Conservation (phyloP, 2,113 vertebrate species). For the Gymnarchus niloticus region DNA sequence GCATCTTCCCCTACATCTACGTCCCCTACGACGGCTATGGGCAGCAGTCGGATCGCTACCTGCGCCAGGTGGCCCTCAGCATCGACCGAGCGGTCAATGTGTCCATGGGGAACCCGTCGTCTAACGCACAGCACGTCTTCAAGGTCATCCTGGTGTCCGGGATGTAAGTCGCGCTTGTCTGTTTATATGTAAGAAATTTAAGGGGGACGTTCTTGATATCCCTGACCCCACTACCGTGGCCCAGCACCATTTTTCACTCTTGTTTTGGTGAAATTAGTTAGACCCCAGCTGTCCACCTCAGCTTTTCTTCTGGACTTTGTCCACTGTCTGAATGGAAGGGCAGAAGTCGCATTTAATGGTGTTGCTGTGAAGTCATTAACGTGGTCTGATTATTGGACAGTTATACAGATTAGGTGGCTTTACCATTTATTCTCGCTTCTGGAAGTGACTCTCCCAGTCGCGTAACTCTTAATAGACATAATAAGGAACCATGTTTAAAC, state of each 20-base stretch:
- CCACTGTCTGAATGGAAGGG: not conserved
- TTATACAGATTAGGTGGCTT: too few species aligned
- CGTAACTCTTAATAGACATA: too few species aligned
- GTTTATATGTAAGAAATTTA: not conserved
- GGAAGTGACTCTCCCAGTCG: too few species aligned
- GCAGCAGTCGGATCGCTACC: conserved; percentile 76
- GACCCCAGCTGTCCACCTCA: not conserved
- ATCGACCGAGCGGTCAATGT: conserved; percentile 94
- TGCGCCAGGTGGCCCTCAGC: conserved; percentile 91
- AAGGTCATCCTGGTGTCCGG: conserved; percentile 92
- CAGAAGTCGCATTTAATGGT: not conserved
- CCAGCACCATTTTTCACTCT: not conserved
- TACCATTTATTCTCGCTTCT: too few species aligned
- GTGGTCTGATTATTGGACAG: too few species aligned
- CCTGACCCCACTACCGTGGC: not conserved
- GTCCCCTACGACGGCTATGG: conserved; percentile 82
- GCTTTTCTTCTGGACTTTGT: not conserved
- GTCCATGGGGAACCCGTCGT: conserved; percentile 88
- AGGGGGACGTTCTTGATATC: not conserved
- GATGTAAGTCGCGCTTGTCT: conserved; percentile 73
- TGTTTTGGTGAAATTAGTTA: not conserved
- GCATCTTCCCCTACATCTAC: conserved; percentile 92
- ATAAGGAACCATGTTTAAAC: too few species aligned
- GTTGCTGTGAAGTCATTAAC: too few species aligned
- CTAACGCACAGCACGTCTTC: conserved; percentile 83